Evolutionary conservation across 2,888 invertebrate species (phyloP), one percentile per base, ranked within the genome.

Genomic region (Acronicta alni): DNA sequence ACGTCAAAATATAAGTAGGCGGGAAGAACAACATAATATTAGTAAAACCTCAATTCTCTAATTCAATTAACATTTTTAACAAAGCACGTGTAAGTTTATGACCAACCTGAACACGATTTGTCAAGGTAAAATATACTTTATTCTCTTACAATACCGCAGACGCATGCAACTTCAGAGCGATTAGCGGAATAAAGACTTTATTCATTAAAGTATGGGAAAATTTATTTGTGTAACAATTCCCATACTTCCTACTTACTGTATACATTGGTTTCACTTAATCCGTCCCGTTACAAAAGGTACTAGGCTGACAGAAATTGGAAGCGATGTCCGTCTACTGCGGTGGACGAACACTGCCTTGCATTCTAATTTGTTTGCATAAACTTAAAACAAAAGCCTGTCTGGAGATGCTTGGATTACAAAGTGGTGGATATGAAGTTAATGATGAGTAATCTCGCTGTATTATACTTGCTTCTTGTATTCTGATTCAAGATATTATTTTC

Each of bases 271-370:
- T 84, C 88, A 88, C 86, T 89, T 84, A 83, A 89, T 82, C 75
- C 78, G 79, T 88, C 82, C 92, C 91, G 91, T 92, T 92, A 88
- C 81, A 69, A 65, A 77, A 80, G 75, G 72, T 72, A 72, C 77
- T 79, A 83, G 51, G 79, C 84, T 84, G 85, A 85, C 86, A 85
- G 84, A 83, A 84, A 84, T 86, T 85, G 82, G 65, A 72, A 69
- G 79, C 67, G 43, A 61, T 64, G 75, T 71, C 76, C 55, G 70
- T 64, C 75, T 67, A 64, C 56, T 67, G 69, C 72, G 72, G 64
- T 66, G 74, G 58, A 67, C 67, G 70, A 67, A 78, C 82, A 66
- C 75, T 65, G 57, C 64, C 61, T n/a, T 81, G 85, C 85, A 84
- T 88, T 84, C 74, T 79, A 84, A 87, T 83, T 85, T 84, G 86